phyloP scores from a whole-genome alignment of 2,797 vertebrate genomes.

The Artibeus lituratus region DNA sequence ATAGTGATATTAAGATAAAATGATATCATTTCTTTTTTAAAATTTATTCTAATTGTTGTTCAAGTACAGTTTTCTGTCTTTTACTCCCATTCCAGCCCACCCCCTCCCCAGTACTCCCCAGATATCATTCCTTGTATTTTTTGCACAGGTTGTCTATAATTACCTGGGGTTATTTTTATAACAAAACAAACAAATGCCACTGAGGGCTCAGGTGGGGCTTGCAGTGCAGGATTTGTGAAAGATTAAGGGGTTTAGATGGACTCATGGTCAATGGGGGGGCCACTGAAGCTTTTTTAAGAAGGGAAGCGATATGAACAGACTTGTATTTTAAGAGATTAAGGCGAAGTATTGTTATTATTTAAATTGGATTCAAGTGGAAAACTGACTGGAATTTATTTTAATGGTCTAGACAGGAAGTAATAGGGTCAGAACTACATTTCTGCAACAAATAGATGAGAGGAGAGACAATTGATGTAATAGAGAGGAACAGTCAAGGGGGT shows the following conservation, averaged over 20 bases:
- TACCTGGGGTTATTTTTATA: background rate
- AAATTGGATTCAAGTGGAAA: slow-evolving; percentile 44
- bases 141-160: background rate
- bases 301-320: background rate
- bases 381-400: slow-evolving; percentile 58
- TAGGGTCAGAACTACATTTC: background rate
- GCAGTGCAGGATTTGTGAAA: background rate
- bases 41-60: no score
- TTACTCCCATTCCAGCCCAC: no score
- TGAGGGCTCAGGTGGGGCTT: background rate
- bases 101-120: no score
- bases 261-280: background rate
- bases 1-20: background rate
- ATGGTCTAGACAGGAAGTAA: slow-evolving; percentile 67
- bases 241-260: background rate
- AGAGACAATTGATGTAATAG: background rate
- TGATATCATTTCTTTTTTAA: background rate
- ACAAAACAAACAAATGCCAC: background rate
- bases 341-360: slow-evolving; percentile 59
- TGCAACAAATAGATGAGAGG: background rate
- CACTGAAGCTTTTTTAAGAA: slow-evolving; percentile 35
- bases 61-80: no score
- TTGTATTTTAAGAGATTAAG: slow-evolving; percentile 47
- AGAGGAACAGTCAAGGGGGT: background rate
- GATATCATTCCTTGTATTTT: background rate